Evolutionary conservation across 2,888 invertebrate species (phyloP).

Genomic region (Cheilosia vulpina): DNA sequence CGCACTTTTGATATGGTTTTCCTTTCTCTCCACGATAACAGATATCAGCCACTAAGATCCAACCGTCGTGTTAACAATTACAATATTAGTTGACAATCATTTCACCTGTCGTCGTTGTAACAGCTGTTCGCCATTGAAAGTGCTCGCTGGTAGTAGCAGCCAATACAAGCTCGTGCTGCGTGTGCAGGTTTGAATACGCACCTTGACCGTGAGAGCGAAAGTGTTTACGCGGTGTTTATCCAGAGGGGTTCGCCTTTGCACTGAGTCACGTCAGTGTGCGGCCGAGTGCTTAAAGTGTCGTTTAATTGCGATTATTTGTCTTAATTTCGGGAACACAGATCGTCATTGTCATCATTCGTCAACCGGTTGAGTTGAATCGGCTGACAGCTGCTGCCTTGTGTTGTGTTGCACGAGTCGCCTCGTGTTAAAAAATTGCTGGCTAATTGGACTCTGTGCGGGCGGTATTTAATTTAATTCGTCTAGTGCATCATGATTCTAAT

Average conservation of each 20-base stretch:
- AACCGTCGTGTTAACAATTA: too few relatives aligned
- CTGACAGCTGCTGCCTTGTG: too few relatives aligned
- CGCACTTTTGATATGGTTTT: background rate
- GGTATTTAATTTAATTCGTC: background rate
- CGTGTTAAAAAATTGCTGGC: background rate
- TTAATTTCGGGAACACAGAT: background rate
- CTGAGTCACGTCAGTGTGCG: background rate
- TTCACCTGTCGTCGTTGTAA: background rate
- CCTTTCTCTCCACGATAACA: too few relatives aligned
- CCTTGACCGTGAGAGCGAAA: conserved; percentile 13
- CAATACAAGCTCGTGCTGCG: background rate
- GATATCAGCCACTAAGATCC: too few relatives aligned
- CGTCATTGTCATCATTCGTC: background rate
- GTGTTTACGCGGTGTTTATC: background rate
- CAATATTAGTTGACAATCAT: background rate
- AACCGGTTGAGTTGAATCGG: too few relatives aligned
- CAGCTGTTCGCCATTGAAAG: background rate
- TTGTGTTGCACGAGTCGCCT: background rate
- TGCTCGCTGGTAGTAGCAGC: background rate
- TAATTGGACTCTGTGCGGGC: background rate
- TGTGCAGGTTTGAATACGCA: background rate
- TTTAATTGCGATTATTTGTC: background rate
- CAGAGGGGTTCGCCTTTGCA: background rate
- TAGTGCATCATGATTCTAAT: background rate
- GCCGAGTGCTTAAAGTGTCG: background rate